Base-by-base conservation (phyloP, 1,140 invertebrate species). In the Eumaeus atala region DNA sequence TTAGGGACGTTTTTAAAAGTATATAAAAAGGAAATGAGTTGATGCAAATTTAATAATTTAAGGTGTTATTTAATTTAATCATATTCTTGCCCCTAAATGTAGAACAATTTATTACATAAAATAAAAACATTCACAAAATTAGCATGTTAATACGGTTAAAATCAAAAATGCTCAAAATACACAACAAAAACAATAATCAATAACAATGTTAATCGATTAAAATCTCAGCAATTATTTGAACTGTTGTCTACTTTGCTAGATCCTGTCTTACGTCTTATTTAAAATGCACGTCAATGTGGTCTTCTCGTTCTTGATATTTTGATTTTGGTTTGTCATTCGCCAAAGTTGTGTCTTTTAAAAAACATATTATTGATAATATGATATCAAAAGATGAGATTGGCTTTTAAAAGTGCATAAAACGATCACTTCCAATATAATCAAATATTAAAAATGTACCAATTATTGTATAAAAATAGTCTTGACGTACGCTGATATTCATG, bases 71-170 rank as follows among this genome's bases (percentile, higher is more conserved):
- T 14, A 40, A 62, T 48, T 44, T 37, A 16, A 8, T 8, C 7
- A 16, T 6, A 44, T 64, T 73, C 70, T 61, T 61, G 34, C 18
- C 48, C 60, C 55, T 62, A 21, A 61, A 61, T 66, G 61, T 63
- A 61, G 67, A 62, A 65, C 48, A 69, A 44, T 44, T 44, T 44
- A 44, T 44, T 59, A 65, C 70, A 66, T 67, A 33, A 52, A 61
- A 64, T 67, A 65, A 61, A 66, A 58, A 71, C 64, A 67, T 64
- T 72, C 76, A 78, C 74, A 65, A 80, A 77, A 79, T 79, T 76
- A 77, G 67, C 54, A 80, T 83, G 78, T 85, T 85, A 85, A 78
- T 80, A 71, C 66, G 68, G 82, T 85, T 85, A 85, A 83, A 85
- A 83, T 78, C 75, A 77, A 81, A 79, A 77, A 83, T 83, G 79